These are phyloP conservation scores for Burhinus bistriatus DNA, from an alignment of 2,113 vertebrate species.

Conservation along the genomic window DNA sequence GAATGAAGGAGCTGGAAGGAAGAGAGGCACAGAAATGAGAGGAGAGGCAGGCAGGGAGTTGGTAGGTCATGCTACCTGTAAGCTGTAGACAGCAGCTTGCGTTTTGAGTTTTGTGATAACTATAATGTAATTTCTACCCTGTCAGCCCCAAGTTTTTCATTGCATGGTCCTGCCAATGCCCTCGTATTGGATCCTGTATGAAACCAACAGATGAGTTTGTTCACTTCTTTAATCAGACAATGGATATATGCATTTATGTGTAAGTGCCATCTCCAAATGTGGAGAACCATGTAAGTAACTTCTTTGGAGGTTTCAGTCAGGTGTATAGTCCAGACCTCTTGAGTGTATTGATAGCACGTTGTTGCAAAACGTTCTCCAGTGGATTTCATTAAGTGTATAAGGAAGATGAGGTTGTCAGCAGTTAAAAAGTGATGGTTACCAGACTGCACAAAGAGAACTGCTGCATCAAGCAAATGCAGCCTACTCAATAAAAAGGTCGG, in stretches of 20 bases:
- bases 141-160: neutral
- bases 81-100: neutral
- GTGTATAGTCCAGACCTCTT: neutral
- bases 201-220: neutral
- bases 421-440: neutral
- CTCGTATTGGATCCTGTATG: neutral
- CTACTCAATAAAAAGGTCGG: neutral
- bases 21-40: neutral
- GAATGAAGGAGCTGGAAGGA: neutral
- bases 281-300: neutral
- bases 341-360: neutral
- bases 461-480: neutral
- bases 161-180: neutral
- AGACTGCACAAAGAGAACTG: neutral
- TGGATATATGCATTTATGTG: accelerated
- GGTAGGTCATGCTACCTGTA: neutral
- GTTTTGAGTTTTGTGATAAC: neutral
- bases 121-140: neutral
- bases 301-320: neutral
- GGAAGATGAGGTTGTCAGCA: neutral
- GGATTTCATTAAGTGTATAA: neutral
- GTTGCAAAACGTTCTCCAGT: neutral
- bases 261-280: neutral
- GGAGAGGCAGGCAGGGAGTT: neutral
- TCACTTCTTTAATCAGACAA: neutral